These are phyloP conservation scores for Eristalis intricaria DNA, from an alignment of 2,888 invertebrate genomes.

Conservation along the genomic window DNA sequence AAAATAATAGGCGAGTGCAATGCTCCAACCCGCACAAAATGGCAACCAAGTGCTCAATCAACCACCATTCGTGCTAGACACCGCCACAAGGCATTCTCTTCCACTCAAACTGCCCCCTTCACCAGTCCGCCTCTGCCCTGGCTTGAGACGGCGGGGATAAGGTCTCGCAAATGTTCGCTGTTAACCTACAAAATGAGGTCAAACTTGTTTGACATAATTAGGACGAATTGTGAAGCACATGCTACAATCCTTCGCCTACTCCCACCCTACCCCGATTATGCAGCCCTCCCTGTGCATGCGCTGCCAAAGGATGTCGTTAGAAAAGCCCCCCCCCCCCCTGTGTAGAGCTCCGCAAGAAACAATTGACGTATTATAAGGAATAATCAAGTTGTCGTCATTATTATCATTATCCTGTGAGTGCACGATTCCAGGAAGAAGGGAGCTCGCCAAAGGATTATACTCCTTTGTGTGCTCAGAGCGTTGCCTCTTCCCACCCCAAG, in stretches of 20 bases:
- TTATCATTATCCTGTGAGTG: slow-evolving; percentile 27
- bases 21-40: too few species aligned
- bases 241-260: neutral
- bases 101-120: too few species aligned
- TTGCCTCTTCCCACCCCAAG: too few species aligned
- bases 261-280: neutral
- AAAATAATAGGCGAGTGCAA: too few species aligned
- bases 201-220: slow-evolving; percentile 25
- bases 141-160: neutral
- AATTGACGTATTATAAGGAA: slow-evolving; percentile 40
- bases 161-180: neutral
- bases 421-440: slow-evolving; percentile 1
- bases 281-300: neutral
- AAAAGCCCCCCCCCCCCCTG: neutral
- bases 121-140: too few species aligned
- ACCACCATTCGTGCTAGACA: neutral
- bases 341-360: slow-evolving; percentile 14
- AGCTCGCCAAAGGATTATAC: slow-evolving; percentile 6
- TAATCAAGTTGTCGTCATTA: slow-evolving; percentile 41
- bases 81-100: neutral
- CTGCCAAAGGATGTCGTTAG: neutral
- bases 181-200: neutral
- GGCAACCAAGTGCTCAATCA: neutral
- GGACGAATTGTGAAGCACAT: neutral
- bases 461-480: neutral